These are phyloP conservation scores for Saturnia japonica DNA, from an alignment of 2,888 invertebrate genomes.

Conservation along the genomic window DNA sequence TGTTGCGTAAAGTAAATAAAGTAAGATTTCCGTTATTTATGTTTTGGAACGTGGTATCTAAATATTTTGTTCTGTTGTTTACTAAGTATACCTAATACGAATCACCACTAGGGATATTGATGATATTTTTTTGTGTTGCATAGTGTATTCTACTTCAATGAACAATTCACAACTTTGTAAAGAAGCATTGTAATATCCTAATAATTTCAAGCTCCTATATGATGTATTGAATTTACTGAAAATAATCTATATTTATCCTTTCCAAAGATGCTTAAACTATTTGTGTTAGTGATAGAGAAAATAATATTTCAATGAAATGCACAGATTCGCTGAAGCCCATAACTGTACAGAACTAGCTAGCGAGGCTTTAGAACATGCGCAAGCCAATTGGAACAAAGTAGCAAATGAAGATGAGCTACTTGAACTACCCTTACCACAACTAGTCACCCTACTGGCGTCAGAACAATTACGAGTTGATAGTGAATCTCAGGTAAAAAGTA, in stretches of 20 bases:
- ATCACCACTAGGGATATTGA: no score
- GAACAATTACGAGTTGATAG: slow-evolving; percentile 94
- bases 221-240: background rate
- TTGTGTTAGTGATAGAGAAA: background rate
- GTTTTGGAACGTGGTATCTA: no score
- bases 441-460: slow-evolving; percentile 90
- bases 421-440: slow-evolving; percentile 89
- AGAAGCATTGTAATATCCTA: no score
- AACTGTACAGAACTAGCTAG: slow-evolving; percentile 89
- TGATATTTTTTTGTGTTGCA: no score
- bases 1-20: no score
- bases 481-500: slow-evolving; percentile 88
- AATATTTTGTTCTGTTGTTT: no score
- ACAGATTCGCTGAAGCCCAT: slow-evolving; percentile 94
- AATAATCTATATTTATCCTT: background rate
- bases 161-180: background rate
- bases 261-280: background rate
- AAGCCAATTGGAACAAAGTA: slow-evolving; percentile 92
- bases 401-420: slow-evolving; percentile 90
- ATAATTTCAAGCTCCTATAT: background rate
- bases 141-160: background rate
- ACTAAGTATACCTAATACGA: no score
- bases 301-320: slow-evolving; percentile 14
- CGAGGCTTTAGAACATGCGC: slow-evolving; percentile 90
- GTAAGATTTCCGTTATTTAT: no score